phyloP scores from a whole-genome alignment of 2,113 vertebrate species.

The Vulpes ferrilata region DNA sequence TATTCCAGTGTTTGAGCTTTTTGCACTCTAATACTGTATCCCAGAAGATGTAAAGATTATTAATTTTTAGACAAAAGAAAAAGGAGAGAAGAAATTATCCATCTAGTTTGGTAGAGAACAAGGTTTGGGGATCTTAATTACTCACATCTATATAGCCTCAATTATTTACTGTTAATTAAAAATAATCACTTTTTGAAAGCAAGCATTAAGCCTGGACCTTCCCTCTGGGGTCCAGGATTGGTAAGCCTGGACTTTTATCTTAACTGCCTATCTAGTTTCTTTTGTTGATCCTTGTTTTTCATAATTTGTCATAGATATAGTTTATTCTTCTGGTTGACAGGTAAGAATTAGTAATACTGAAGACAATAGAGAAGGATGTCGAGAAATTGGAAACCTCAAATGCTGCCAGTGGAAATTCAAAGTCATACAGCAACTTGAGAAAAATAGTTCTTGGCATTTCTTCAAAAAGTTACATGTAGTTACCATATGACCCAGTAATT shows the following conservation, averaged over 20 bases:
- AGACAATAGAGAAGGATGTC: neutral
- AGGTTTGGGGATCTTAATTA: neutral
- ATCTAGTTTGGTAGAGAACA: conserved; percentile 34
- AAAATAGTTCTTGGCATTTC: conserved; percentile 38
- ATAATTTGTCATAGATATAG: neutral
- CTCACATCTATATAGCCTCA: neutral
- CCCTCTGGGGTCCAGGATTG: neutral
- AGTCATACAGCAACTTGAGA: neutral
- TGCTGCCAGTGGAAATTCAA: neutral
- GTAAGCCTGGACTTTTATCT: conserved; percentile 4
- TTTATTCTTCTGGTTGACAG: conserved; percentile 29
- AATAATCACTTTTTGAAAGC: neutral
- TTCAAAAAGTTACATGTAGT: conserved; percentile 24
- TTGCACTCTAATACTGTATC: neutral
- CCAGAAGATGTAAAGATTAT: neutral
- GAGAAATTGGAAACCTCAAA: neutral
- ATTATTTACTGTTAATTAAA: neutral
- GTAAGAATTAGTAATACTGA: conserved; percentile 52
- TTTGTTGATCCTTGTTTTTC: conserved; percentile 34
- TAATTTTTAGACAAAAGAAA: neutral
- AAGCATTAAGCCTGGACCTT: conserved; percentile 9
- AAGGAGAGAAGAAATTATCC: neutral
- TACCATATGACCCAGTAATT: conserved; percentile 30
- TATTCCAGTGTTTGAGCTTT: neutral
- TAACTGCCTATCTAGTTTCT: conserved; percentile 24